phyloP scores from a whole-genome alignment of 1,140 invertebrate genomes.

The Lepidurus packardi region DNA sequence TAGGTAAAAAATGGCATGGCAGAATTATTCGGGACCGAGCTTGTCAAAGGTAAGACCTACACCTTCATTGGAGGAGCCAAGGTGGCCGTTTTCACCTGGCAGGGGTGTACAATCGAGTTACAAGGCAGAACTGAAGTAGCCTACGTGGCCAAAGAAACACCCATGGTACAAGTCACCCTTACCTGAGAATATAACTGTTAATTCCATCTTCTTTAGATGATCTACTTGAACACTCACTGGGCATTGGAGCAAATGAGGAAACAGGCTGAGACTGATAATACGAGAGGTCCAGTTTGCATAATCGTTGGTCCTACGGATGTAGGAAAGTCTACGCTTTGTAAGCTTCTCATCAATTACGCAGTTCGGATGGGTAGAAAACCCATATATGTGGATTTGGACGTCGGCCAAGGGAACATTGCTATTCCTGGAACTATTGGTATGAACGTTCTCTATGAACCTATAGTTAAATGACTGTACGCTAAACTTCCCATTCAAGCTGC shows the following conservation, averaged over 20 bases:
- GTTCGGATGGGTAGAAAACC: conserved; percentile 74
- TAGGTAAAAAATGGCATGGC: conserved; percentile 79
- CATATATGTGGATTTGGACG: conserved; percentile 92
- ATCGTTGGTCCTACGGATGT: conserved; percentile 92
- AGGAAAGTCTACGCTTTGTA: conserved; percentile 88
- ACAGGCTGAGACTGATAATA: conserved; percentile 60
- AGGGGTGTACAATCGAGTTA: conserved; percentile 80
- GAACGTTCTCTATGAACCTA: conserved; percentile 32
- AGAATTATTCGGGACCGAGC: conserved; percentile 94
- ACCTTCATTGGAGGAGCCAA: conserved; percentile 84
- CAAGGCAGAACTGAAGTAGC: conserved; percentile 83
- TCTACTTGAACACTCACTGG: conserved; percentile 92
- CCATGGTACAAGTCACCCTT: conserved; percentile 62
- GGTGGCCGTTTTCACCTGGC: conserved; percentile 93
- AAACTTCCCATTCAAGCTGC: conserved; percentile 54
- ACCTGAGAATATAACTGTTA: neutral
- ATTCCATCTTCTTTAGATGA: conserved; percentile 38
- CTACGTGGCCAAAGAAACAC: conserved; percentile 91
- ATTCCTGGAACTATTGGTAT: conserved; percentile 83
- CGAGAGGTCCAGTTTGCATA: conserved; percentile 74
- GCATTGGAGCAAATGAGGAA: conserved; percentile 77
- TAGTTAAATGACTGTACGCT: no score
- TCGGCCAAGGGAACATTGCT: conserved; percentile 88
- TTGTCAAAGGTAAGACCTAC: conserved; percentile 89
- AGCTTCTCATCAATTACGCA: conserved; percentile 88